These are phyloP conservation scores for Bombus cullumanus DNA, from an alignment of 1,140 invertebrate genomes.

Conservation along the genomic window DNA sequence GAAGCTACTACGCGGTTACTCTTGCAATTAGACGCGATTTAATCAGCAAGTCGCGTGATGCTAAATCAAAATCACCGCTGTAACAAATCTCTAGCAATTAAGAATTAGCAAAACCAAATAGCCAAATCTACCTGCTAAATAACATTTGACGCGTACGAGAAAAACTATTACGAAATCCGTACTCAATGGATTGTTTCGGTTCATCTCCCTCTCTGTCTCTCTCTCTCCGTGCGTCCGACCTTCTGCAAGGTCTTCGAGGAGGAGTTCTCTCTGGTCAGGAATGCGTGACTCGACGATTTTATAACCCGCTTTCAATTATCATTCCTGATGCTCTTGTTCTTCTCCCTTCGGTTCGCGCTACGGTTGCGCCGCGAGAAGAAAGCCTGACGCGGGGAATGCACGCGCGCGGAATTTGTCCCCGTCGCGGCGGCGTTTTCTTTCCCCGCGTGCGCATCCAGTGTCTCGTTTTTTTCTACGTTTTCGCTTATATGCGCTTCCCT, in stretches of 20 bases:
- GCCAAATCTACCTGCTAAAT: no score
- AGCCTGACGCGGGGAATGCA: constrained; percentile 37
- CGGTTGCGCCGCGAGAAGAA: constrained; percentile 33
- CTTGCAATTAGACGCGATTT: background rate
- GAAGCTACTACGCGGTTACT: background rate
- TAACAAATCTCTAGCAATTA: background rate
- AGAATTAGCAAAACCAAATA: background rate
- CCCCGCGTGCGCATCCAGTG: background rate
- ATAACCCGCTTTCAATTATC: constrained; percentile 71
- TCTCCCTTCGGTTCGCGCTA: constrained; percentile 11
- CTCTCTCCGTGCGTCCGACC: constrained; percentile 26
- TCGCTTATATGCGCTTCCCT: constrained; percentile 6
- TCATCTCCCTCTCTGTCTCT: background rate
- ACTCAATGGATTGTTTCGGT: background rate
- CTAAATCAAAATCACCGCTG: background rate
- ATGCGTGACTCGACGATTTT: constrained; percentile 70
- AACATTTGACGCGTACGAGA: background rate
- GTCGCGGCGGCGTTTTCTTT: background rate
- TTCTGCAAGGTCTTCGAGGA: constrained; percentile 59
- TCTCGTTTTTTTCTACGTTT: constrained; percentile 14
- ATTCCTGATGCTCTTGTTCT: constrained; percentile 64
- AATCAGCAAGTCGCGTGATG: background rate
- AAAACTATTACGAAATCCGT: constrained; percentile 7
- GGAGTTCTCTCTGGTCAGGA: constrained; percentile 47
- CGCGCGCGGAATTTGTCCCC: constrained; percentile 46